Base-by-base conservation (phyloP, 2,888 invertebrate genomes). In the Ectemnius continuus region DNA sequence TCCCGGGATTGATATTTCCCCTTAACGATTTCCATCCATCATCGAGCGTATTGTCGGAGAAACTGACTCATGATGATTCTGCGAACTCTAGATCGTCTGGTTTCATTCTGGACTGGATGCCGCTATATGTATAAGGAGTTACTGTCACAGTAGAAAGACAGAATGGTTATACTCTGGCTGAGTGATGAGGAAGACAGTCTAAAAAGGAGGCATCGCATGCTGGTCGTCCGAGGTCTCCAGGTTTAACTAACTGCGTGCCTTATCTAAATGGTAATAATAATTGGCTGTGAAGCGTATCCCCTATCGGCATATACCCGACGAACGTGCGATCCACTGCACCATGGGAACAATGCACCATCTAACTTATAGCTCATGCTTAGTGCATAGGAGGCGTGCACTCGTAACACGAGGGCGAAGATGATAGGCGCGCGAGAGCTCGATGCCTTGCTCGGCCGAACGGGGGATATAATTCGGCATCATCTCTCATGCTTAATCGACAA, bases 181-280 rank as follows among this genome's bases (percentile, higher is more conserved):
- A 74, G 74, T 57, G 59, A 16, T 11, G 46, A 61, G 65, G 36
- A 68, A 16, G 47, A 36, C 56, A 14, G 14, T 23, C 28, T 61
- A 71, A 70, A 65, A 70, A 74, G 63, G 47, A 60, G 58, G 70
- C 67, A 70, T 47, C 73, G 58, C 52, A 61, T 56, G 73, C 73
- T 64, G 73, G 70, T 79, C 71, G 79, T 78, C 72, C 73, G 69
- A 71, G 66, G 79, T 81, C 75, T 70, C 73, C 70, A 71, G 81
- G 48, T 69, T 80, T 81, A 80, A 75, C 78, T 78, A 75, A 78
- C 78, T 76, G 81, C 80, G 80, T 81, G 80, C 69, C 81, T 82
- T 82, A 82, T 82, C 81, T 82, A 81, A 82, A 82, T 82, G 81
- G 80, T 75, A 81, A 82, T 82, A 82, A 82, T 82, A 82, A 82